phyloP scores from a whole-genome alignment of 2,113 vertebrate genomes.

The Hipposideros armiger region DNA sequence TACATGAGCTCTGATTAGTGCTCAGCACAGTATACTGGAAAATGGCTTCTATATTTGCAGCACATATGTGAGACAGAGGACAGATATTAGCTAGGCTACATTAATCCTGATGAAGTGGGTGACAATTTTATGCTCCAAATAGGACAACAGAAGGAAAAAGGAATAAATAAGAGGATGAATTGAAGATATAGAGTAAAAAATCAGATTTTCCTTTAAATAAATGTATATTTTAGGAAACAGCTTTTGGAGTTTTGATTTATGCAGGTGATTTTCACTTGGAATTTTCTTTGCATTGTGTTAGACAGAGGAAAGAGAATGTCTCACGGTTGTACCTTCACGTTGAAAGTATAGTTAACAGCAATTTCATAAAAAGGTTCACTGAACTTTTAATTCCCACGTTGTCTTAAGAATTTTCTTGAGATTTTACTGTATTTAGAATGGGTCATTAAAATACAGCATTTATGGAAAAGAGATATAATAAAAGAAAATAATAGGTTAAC shows the following conservation, averaged over 20 bases:
- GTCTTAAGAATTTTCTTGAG: neutral
- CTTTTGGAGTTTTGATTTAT: neutral
- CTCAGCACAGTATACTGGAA: neutral
- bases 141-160: neutral
- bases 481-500: neutral
- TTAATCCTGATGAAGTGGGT: neutral
- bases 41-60: neutral
- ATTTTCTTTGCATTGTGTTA: constrained; percentile 22
- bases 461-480: neutral
- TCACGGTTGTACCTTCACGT: neutral
- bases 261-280: neutral
- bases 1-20: neutral
- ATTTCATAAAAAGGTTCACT: neutral
- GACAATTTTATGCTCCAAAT: neutral
- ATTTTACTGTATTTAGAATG: neutral
- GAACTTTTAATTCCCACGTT: constrained; percentile 1
- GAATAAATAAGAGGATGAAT: neutral
- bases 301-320: neutral
- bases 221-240: constrained; percentile 26
- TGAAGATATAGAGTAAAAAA: neutral
- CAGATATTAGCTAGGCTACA: neutral
- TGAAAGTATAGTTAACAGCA: neutral
- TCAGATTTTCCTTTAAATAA: neutral
- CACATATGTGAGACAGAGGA: neutral
- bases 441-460: constrained; percentile 20